phyloP scores from a whole-genome alignment of 2,888 invertebrate species.

The Drepana falcataria region DNA sequence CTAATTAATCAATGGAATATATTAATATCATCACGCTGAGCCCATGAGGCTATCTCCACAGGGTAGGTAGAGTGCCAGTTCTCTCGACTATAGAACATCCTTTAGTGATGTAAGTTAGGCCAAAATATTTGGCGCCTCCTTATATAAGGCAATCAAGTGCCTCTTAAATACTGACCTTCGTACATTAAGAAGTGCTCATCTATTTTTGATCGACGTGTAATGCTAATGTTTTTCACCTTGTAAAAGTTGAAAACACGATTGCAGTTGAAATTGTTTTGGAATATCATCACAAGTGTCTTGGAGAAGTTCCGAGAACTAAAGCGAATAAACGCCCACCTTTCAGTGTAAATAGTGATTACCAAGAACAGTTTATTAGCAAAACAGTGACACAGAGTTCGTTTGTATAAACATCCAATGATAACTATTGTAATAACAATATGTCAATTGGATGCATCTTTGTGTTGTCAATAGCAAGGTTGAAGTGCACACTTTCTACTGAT shows the following conservation, averaged over 20 bases:
- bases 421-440: no score
- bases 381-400: not conserved
- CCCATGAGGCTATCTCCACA: no score
- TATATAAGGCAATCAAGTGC: no score
- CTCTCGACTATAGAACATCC: no score
- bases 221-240: not conserved
- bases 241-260: not conserved
- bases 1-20: no score
- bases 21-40: no score
- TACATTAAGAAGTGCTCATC: no score
- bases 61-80: no score
- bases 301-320: not conserved
- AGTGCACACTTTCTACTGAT: not conserved
- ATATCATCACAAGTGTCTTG: not conserved
- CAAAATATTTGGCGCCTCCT: no score
- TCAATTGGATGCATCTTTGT: not conserved
- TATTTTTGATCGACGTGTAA: not conserved
- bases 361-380: not conserved
- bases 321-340: not conserved
- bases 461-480: not conserved
- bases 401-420: not conserved
- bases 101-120: no score
- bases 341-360: not conserved
- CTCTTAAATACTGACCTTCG: no score
- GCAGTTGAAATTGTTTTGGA: not conserved